These are phyloP conservation scores for Tridacna crocea DNA, from an alignment of 2,888 invertebrate species.

Conservation along the genomic window DNA sequence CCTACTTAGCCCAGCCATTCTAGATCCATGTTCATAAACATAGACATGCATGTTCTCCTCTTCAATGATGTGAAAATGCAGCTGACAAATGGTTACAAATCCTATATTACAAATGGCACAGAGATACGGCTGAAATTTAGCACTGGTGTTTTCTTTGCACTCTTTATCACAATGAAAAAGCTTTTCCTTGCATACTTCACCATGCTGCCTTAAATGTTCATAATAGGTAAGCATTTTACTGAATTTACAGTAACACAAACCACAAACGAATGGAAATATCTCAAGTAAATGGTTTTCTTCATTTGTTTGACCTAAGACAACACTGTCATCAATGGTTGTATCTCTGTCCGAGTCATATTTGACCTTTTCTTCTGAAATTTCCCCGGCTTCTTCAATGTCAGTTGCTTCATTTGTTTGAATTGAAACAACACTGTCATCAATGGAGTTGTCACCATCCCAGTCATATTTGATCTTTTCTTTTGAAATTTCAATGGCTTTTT, in stretches of 20 bases:
- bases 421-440: too few species aligned
- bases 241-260: slow-evolving; percentile 10
- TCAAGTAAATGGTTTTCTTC: neutral
- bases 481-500: too few species aligned
- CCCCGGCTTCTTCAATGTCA: too few species aligned
- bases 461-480: too few species aligned
- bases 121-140: neutral
- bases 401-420: too few species aligned
- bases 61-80: slow-evolving; percentile 3
- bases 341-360: too few species aligned
- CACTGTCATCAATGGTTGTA: too few species aligned
- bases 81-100: neutral
- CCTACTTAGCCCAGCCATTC: neutral
- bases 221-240: slow-evolving; percentile 3
- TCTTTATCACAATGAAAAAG: neutral
- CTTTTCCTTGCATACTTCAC: neutral
- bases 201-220: slow-evolving; percentile 6
- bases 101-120: neutral
- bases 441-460: too few species aligned
- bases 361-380: too few species aligned
- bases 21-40: neutral
- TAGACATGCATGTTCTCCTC: neutral
- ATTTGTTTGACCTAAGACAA: too few species aligned
- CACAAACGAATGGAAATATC: slow-evolving; percentile 22
- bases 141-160: neutral